Base-by-base conservation (phyloP, 2,113 vertebrate genomes). In the Paramisgurnus dabryanus region DNA sequence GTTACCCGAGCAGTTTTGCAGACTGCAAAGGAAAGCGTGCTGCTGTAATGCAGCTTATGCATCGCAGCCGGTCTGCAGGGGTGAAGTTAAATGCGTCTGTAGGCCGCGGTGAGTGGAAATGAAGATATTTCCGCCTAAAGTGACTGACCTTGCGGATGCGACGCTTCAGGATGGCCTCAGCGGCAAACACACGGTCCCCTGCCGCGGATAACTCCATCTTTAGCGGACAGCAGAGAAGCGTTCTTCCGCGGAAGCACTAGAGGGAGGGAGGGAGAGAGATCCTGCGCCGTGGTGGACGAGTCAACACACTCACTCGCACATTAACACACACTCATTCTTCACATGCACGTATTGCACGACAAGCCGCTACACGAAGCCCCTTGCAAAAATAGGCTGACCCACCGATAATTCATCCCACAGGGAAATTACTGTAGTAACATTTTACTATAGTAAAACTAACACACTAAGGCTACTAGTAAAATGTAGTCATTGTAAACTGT, bases 141-240 rank as follows among this genome's bases (percentile, higher is more conserved):
- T 11, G 5, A 63, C 94, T 93, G 89, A 96, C 96, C 96, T 98
- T 97, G 17, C 96, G 94, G 83, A 97, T 93, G 86, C 96, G 95
- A 85, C 96, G 95, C 78, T 98, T 98, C 85, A 97, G 94, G 87
- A 98, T 97, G 85, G 96, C 95, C 88, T 98, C 96, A 85, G 96
- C 96, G 89, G 96, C 96, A 90, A 98, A 98, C 87, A 98, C 93
- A 69, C 96, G 95, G 92, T 98, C 96, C 83, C 96, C 96, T 89
- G 91, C 93, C 90, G 96, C 95, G 89, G 95, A 97, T 87, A 94
- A 94, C 94, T 98, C 96, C 96, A 98, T 98, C 91, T 93, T 94
- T 88, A 72, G 34, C 61, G 43, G 76, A 55, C 80, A 76, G 76
- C 53, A 76, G 80, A 50, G 67, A 69, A 58, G 17, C 49, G 39